Conservation (phyloP, 2,888 invertebrate genomes). For the Escarpia spicata region DNA sequence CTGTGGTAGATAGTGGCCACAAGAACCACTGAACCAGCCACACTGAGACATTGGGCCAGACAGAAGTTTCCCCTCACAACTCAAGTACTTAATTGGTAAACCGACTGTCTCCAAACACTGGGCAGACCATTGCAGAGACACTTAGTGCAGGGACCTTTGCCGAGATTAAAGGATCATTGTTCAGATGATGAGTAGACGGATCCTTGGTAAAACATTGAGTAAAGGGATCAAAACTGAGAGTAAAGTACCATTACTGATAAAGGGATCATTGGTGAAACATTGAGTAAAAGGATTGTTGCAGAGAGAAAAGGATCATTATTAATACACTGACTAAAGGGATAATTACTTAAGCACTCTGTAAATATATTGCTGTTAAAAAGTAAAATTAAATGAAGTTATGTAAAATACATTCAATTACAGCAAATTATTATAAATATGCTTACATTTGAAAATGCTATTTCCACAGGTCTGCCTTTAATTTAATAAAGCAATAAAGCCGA, state of each 20-base stretch:
- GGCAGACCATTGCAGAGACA: background rate
- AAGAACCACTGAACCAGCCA: background rate
- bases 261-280: background rate
- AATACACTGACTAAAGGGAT: background rate
- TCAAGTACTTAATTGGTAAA: background rate
- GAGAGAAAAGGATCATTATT: background rate
- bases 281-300: background rate
- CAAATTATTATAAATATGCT: no score
- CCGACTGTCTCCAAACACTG: background rate
- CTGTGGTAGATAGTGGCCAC: slow-evolving; percentile 10
- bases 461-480: background rate
- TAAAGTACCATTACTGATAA: background rate
- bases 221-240: background rate
- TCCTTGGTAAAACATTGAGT: background rate
- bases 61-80: background rate
- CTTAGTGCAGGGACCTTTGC: background rate
- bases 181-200: background rate
- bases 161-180: background rate
- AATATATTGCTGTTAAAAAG: background rate
- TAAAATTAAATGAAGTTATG: background rate
- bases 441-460: background rate
- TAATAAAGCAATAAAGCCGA: background rate
- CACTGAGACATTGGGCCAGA: background rate
- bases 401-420: background rate
- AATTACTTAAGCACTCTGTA: background rate